Conservation (phyloP, 1,140 invertebrate species). For the Bombus terrestris region DNA sequence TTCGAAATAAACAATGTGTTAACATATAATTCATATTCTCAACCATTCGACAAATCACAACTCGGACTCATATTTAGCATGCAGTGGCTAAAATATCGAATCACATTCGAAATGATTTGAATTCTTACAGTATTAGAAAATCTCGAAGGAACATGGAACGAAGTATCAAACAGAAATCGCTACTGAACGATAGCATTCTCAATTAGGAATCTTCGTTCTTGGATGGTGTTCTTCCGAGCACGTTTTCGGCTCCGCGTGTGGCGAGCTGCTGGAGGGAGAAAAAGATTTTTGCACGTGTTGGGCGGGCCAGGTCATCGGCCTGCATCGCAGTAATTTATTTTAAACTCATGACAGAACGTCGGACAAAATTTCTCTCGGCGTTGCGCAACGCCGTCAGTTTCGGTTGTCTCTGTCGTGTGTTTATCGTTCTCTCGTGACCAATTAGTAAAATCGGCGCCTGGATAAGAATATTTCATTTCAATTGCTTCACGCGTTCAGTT, state of each 20-base stretch:
- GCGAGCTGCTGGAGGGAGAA: slow-evolving; percentile 32
- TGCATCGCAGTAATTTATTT: slow-evolving; percentile 56
- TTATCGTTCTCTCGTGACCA: slow-evolving; percentile 25
- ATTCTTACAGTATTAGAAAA: neutral
- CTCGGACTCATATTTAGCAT: neutral
- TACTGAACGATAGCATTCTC: neutral
- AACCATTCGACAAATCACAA: neutral
- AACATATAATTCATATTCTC: neutral
- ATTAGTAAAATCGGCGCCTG: slow-evolving; percentile 24
- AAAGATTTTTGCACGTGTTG: slow-evolving; percentile 54
- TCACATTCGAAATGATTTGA: neutral
- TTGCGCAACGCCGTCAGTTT: slow-evolving; percentile 35
- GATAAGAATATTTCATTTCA: slow-evolving; percentile 4
- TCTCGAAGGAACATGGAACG: neutral
- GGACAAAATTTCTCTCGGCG: slow-evolving; percentile 40
- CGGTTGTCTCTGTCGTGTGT: neutral
- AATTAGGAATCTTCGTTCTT: neutral
- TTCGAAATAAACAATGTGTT: too few relatives aligned
- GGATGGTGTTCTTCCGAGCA: slow-evolving; percentile 9
- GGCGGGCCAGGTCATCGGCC: slow-evolving; percentile 53
- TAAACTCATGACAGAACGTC: slow-evolving; percentile 43
- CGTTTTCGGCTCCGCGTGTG: slow-evolving; percentile 39
- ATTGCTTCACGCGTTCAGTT: neutral
- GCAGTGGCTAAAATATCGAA: neutral
- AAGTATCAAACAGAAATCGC: neutral